Evolutionary conservation across 2,113 vertebrate species (phyloP).

Genomic region (Mungos mungo): DNA sequence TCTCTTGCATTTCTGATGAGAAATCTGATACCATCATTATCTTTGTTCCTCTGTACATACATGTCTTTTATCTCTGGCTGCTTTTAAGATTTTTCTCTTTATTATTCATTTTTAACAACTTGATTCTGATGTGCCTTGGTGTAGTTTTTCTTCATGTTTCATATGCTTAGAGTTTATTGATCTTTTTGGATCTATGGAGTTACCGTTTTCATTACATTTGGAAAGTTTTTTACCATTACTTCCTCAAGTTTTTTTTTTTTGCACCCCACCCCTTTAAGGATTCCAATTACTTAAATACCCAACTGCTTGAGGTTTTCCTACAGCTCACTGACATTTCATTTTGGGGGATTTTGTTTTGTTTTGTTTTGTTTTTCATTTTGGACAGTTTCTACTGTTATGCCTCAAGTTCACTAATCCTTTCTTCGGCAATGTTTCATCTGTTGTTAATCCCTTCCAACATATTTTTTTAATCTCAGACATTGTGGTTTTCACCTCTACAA

Average conservation of each 20-base stretch:
- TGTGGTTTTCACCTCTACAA: background rate
- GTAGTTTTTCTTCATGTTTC: conserved; percentile 12
- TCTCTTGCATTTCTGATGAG: background rate
- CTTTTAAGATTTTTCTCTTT: background rate
- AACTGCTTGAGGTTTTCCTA: background rate
- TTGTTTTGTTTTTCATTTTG: background rate
- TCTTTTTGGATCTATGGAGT: background rate
- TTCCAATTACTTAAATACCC: background rate
- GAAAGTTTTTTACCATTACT: background rate
- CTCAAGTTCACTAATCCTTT: background rate
- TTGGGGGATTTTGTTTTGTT: background rate
- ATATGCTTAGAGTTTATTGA: background rate
- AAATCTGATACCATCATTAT: background rate
- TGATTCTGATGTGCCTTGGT: background rate
- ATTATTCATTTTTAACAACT: conserved; percentile 17
- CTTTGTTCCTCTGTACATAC: background rate
- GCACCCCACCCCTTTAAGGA: background rate
- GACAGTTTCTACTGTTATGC: background rate
- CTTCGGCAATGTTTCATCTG: background rate
- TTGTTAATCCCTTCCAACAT: background rate
- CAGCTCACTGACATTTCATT: background rate
- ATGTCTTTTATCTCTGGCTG: background rate
- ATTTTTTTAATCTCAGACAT: background rate
- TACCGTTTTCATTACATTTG: conserved; percentile 27
- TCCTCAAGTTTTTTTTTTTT: background rate